A percentile compares a stretch with the other conserved stretches of the same genome.
phyloP scores from a whole-genome alignment of 1,140 invertebrate genomes.

The Microplitis demolitor region DNA sequence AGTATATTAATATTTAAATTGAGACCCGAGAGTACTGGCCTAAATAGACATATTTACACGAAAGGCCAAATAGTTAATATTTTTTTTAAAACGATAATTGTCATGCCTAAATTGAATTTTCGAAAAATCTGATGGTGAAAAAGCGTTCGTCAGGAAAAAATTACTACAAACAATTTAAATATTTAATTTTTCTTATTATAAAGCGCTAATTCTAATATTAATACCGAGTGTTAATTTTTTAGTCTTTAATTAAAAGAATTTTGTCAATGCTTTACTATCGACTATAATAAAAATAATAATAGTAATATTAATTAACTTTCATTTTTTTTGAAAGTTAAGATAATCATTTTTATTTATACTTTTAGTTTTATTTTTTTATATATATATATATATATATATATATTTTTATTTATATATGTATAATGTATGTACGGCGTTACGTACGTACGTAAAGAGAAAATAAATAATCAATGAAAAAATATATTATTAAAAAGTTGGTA shows the following conservation, averaged over 20 bases:
- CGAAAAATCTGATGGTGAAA: neutral
- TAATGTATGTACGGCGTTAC: slow-evolving; percentile 15
- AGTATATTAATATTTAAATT: neutral
- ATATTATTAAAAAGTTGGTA: slow-evolving; percentile 45
- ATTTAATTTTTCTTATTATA: slow-evolving; percentile 29
- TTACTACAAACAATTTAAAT: slow-evolving; percentile 30
- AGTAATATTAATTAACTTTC: neutral
- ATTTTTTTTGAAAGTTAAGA: neutral
- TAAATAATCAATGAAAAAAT: slow-evolving; percentile 46
- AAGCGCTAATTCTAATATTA: slow-evolving; percentile 39
- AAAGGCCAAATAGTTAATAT: slow-evolving; percentile 45
- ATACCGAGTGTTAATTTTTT: slow-evolving; percentile 34
- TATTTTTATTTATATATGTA: neutral
- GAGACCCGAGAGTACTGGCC: slow-evolving; percentile 35
- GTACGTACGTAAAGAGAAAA: slow-evolving; percentile 32
- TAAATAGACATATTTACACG: slow-evolving; percentile 56
- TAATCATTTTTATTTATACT: slow-evolving; percentile 7
- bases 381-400: neutral
- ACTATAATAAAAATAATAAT: neutral
- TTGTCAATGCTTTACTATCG: neutral
- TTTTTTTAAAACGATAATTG: neutral
- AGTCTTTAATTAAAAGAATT: slow-evolving; percentile 12
- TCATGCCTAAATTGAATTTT: neutral
- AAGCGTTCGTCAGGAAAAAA: slow-evolving; percentile 13
- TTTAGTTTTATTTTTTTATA: neutral